Percentiles rank a stretch among this genome's conserved stretches.
These are phyloP conservation scores for Calidris pugnax DNA, from an alignment of 2,113 vertebrate genomes.

Conservation along the genomic window DNA sequence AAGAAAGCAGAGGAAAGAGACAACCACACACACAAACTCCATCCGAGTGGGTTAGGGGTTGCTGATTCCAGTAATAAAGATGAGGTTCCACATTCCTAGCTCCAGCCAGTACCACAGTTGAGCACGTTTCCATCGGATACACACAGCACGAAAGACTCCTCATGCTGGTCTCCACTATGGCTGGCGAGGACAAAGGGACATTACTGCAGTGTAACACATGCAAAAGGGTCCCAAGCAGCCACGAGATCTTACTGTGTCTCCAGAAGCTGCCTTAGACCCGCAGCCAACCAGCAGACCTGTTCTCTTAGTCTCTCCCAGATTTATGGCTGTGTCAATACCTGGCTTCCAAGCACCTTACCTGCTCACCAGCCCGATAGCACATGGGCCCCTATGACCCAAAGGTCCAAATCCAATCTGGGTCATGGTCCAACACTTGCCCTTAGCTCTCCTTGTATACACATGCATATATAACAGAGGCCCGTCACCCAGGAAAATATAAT, in stretches of 20 bases:
- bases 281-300: background rate
- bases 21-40: background rate
- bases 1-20: background rate
- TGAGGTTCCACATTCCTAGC: background rate
- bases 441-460: background rate
- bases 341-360: background rate
- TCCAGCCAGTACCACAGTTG: background rate
- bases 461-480: background rate
- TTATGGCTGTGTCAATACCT: background rate
- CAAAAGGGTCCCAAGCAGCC: background rate
- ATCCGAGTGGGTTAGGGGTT: background rate
- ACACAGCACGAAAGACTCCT: background rate
- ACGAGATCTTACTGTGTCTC: rapidly evolving
- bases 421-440: background rate
- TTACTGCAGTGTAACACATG: rapidly evolving
- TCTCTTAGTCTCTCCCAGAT: background rate
- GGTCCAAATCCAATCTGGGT: background rate
- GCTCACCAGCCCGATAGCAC: background rate
- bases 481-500: background rate
- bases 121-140: background rate
- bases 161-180: background rate
- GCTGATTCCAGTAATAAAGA: rapidly evolving
- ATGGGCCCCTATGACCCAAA: background rate
- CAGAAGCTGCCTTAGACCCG: background rate
- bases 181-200: background rate